Percentiles rank a stretch among this genome's conserved stretches.
Conservation (phyloP, 2,113 vertebrate species). For the Phasianus colchicus region DNA sequence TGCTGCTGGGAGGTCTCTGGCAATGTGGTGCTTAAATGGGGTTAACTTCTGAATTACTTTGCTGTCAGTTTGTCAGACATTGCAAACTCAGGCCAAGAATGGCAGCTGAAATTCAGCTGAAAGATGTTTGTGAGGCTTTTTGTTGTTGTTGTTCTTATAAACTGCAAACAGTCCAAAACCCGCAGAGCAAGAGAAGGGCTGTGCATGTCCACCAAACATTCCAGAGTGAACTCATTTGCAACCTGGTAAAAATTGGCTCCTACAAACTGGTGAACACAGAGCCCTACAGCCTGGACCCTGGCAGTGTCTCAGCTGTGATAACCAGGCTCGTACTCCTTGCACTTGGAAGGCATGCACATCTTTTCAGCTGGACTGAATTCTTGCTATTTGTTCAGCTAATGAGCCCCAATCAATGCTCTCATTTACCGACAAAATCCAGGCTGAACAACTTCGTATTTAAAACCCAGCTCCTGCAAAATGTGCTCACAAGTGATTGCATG, state of each 20-base stretch:
- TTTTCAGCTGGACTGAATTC: not conserved
- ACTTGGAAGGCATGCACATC: not conserved
- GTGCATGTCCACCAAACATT: not conserved
- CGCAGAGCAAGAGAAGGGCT: not conserved
- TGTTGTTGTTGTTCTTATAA: too few relatives aligned
- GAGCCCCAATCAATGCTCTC: slow-evolving; percentile 36
- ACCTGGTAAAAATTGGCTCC: not conserved
- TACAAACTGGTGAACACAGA: not conserved
- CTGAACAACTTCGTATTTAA: not conserved
- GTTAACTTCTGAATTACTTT: not conserved
- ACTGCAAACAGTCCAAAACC: not conserved
- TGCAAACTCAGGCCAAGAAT: not conserved
- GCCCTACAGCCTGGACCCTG: not conserved
- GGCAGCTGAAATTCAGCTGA: slow-evolving; percentile 6
- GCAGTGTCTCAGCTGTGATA: not conserved
- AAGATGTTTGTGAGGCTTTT: not conserved
- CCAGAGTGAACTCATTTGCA: not conserved
- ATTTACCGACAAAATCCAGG: slow-evolving; percentile 11
- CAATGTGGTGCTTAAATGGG: not conserved
- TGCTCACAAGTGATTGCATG: not conserved
- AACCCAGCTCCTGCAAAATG: slow-evolving; percentile 17
- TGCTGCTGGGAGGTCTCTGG: not conserved
- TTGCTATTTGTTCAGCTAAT: not conserved
- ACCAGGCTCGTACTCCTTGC: not conserved
- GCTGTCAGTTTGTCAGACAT: not conserved